Conservation (phyloP, 2,113 vertebrate genomes). For the Xenus cinereus region DNA sequence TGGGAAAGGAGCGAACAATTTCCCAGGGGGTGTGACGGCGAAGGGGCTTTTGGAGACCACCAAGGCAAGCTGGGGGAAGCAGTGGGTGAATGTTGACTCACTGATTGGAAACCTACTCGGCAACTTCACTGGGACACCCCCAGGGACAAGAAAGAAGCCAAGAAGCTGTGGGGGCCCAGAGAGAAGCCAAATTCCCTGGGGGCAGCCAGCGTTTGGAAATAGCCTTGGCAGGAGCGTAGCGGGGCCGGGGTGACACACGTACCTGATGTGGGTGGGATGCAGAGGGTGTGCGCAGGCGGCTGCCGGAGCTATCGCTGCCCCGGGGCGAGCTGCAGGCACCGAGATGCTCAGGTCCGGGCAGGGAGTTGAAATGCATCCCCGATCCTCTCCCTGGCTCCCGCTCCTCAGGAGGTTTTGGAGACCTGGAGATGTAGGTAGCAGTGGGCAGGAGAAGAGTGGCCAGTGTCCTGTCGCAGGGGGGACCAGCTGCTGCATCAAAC, state of each 20-base stretch:
- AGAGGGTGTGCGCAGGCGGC: not conserved
- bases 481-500: not conserved
- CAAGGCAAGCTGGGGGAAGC: not conserved
- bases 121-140: not conserved
- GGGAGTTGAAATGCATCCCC: not conserved
- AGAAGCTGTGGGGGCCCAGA: not conserved
- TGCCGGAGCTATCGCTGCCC: not conserved
- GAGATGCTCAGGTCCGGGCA: not conserved
- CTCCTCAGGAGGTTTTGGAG: not conserved
- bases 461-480: accelerated
- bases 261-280: not conserved
- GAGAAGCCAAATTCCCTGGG: not conserved
- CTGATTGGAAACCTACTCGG: not conserved
- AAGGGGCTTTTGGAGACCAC: not conserved
- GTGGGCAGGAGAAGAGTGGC: not conserved
- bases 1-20: not conserved
- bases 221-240: accelerated
- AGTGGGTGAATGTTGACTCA: not conserved
- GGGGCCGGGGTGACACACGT: accelerated
- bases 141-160: not conserved
- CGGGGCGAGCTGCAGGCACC: not conserved
- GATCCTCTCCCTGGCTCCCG: not conserved
- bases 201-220: not conserved
- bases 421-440: not conserved
- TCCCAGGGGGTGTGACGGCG: not conserved